Base-by-base conservation (phyloP, 2,888 invertebrate species). In the Phalera bucephala region DNA sequence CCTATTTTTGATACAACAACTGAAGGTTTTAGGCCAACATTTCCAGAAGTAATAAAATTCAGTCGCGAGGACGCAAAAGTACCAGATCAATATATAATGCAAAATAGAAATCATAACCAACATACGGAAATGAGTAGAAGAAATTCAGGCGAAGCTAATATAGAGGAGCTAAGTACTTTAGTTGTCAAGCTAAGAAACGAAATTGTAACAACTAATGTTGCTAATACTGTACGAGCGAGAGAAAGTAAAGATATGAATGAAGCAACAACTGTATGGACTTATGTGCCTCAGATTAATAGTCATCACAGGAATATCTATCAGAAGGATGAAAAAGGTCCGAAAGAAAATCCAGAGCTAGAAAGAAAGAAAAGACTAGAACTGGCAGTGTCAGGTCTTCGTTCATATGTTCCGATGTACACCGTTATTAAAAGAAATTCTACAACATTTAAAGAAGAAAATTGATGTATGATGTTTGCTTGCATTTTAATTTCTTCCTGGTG, bases 231-330 rank as follows among this genome's bases (percentile, higher is more conserved):
- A 14, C 22, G 13, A 15, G 9, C 8, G 13, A 28, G 3, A 35
- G 37, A 42, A 43, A 52, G 49, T 10, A 34, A 58, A 33, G 48
- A 40, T 40, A 35, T 37, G 17, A 56, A 40, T 25, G 52, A 66
- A 37, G 45, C 61, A 0, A 65, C 68, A 3, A 66, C 63, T 21
- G 45, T 50, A 14, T 64, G 65, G 41, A 81, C 78, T 0, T 84
- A 82, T 32, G 80, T 83, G 11, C 86, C 85, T 2, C 85, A 80
- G 59, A 78, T 81, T 31, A 89, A 88, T 44, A 85, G 88, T 7
- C 89, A 88, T 52, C 83, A 85, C 29, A 72, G 86, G 58, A 81
- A 70, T 44, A 56, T 76, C 8, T 72, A 72, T 40, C 68, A 55
- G 42, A 70, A 59, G 21, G 57, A 77, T 27, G 71, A 68, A 29